Base-by-base conservation (phyloP, 2,797 vertebrate species). In the Malurus leucopterus region DNA sequence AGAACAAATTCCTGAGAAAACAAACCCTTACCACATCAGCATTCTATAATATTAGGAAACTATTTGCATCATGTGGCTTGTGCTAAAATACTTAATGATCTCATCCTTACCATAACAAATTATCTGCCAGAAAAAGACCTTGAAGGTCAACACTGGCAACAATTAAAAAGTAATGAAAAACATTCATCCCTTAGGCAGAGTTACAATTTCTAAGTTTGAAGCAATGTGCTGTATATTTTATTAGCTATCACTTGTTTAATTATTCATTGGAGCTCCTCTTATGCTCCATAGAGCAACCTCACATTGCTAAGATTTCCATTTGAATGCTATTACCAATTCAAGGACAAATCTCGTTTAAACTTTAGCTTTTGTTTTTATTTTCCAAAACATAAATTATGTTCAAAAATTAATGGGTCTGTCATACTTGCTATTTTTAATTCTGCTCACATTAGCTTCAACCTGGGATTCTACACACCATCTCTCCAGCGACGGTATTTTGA, bases 101-200 rank as follows among this genome's bases (percentile, higher is more conserved):
- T 96, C 96, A 96, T 94, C 95, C 95, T 96, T 96, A 96, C 95
- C 95, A 96, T 96, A 96, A 97, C 95, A 97, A 97, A 96, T 96
- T 95, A 96, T 96, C 95, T 96, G 94, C 96, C 95, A 96, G 94
- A 94, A 96, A 95, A 96, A 95, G 95, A 97, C 94, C 95, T 95
- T 96, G 96, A 97, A 98, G 97, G 97, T 97, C 96, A 97, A 96
- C 85, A 85, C 90, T 95, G 94, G 95, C 95, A 97, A 97, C 96
- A 97, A 97, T 97, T 97, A 97, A 97, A 97, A 97, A 97, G 93
- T 96, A 97, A 97, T 97, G 96, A 97, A 97, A 97, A 97, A 96
- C 96, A 97, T 96, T 96, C 96, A 97, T 96, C 96, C 97, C 92
- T 94, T 96, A 95, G 95, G 97, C 96, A 96, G 95, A 95, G 94